phyloP scores from a whole-genome alignment of 2,888 invertebrate genomes.

The Luperina nickerlii region DNA sequence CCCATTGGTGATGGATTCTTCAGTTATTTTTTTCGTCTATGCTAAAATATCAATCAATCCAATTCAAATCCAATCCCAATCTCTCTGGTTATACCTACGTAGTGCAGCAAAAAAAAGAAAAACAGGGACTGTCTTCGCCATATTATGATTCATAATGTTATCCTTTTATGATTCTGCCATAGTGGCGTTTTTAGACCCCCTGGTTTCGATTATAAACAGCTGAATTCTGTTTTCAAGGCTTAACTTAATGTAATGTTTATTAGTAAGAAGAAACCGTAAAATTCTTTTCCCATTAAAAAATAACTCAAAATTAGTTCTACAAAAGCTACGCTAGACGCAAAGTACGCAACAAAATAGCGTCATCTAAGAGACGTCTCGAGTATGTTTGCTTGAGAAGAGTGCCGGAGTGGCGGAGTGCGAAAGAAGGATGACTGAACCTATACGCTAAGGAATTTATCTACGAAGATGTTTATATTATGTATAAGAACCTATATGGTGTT shows the following conservation, averaged over 20 bases:
- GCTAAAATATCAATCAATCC: no score
- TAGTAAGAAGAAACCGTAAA: neutral
- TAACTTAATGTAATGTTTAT: neutral
- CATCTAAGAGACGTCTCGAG: constrained; percentile 40
- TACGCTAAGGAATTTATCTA: constrained; percentile 38
- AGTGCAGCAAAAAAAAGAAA: no score
- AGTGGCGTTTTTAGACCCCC: no score
- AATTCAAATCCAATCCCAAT: no score
- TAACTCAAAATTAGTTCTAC: constrained; percentile 9
- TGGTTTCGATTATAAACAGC: neutral
- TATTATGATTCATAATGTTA: no score
- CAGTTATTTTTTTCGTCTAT: no score
- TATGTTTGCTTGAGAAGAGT: constrained; percentile 38
- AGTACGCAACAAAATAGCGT: constrained; percentile 38
- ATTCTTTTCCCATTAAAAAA: neutral
- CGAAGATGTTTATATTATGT: neutral
- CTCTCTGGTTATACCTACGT: no score
- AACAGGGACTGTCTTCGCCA: no score
- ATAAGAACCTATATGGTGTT: neutral
- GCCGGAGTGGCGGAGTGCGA: constrained; percentile 24
- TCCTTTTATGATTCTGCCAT: no score
- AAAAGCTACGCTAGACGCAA: constrained; percentile 1
- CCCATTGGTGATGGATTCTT: no score
- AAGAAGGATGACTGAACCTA: constrained; percentile 36
- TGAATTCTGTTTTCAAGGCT: neutral